Evolutionary conservation across 2,113 vertebrate species (phyloP), one percentile per base, ranked within the genome.

Genomic region (Tetrao urogallus): DNA sequence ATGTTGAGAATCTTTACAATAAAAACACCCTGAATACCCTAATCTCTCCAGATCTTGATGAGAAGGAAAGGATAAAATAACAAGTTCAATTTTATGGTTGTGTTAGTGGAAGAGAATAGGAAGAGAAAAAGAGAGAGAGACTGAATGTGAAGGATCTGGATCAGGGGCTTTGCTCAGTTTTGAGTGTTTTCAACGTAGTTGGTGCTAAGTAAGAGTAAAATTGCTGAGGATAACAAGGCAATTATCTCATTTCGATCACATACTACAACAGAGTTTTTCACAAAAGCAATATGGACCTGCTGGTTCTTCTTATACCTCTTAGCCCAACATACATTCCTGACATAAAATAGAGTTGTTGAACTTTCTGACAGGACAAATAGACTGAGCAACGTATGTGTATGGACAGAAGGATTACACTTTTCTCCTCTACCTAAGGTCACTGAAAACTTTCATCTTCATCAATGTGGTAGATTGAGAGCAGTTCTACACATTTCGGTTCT

Each of bases 221-320:
- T 22, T 66, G 30, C 21, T 30, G 28, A 52, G 72, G 12, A 38
- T 76, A 54, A 25, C 28, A 28, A 61, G 42, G 27, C 10, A 12
- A 20, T 56, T 40, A 67, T 19, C 10, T 66, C 8, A 2, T 16
- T 72, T 9, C 15, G 10, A 43, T 71, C 18, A 14, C 38, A 28
- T 5, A 14, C 3, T 48, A 16, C 15, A 47, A 21, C 45, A 32
- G 13, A 50, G n/a, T 1, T 58, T 28, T 54, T 72, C 1, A 0
- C 15, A n/a, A 61, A 86, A 60, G 22, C 21, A 22, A 3, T 14
- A 36, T 48, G 21, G 21, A 76, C 18, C 6, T 93, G 30, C 10
- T 76, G 20, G 40, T 71, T 4, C 13, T 56, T 32, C 30, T 61
- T 16, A 13, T 70, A 8, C 9, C 2, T 5, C 4, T 18, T 18